Evolutionary conservation across 1,140 invertebrate species (phyloP).

Genomic region (Drusus annulatus): DNA sequence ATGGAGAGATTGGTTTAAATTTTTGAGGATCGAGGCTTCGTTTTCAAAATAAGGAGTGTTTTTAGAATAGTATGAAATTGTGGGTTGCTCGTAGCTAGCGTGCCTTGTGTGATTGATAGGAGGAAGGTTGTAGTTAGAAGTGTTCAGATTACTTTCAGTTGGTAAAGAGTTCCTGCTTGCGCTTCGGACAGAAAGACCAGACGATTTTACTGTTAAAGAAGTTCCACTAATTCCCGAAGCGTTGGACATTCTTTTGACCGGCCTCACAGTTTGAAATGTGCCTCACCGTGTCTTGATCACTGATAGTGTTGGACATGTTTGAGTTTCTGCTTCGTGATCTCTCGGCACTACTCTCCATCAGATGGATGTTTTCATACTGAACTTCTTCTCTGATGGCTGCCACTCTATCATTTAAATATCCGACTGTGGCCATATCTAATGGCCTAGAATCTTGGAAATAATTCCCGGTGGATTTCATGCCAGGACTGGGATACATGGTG

Average conservation of each 20-base stretch:
- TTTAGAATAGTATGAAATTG: constrained; percentile 70
- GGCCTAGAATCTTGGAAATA: constrained; percentile 27
- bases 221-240: constrained; percentile 38
- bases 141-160: constrained; percentile 28
- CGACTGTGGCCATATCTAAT: constrained; percentile 47
- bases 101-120: constrained; percentile 51
- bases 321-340: constrained; percentile 56
- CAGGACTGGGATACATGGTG: constrained; percentile 41
- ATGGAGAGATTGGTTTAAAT: constrained; percentile 61
- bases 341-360: constrained; percentile 46
- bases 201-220: constrained; percentile 39
- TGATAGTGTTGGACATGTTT: constrained; percentile 49
- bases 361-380: constrained; percentile 62
- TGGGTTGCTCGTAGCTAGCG: constrained; percentile 58
- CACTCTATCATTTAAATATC: constrained; percentile 57
- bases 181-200: constrained; percentile 44
- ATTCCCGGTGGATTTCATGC: constrained; percentile 9
- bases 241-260: constrained; percentile 40
- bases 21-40: constrained; percentile 59
- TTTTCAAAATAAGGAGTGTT: constrained; percentile 62
- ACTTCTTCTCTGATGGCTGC: constrained; percentile 60
- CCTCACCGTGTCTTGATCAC: constrained; percentile 55
- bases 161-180: constrained; percentile 55
- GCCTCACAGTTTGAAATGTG: constrained; percentile 56
- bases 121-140: constrained; percentile 27